A percentile compares a stretch with the other conserved stretches of the same genome.
phyloP scores from a whole-genome alignment of 2,888 invertebrate species.

The Catocala fraxini region DNA sequence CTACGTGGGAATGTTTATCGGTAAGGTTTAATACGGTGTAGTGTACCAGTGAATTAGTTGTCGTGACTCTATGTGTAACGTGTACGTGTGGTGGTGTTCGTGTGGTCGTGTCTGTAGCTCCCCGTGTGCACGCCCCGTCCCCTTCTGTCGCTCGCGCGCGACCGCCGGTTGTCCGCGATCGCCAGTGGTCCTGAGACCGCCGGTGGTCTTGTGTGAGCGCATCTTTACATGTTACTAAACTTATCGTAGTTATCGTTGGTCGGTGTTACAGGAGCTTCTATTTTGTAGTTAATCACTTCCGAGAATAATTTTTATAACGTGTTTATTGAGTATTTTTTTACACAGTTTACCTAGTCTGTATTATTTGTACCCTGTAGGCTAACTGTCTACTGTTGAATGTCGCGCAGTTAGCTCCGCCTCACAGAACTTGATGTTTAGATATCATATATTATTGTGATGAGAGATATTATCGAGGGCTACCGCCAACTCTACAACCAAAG shows the following conservation, averaged over 20 bases:
- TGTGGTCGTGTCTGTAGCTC: background rate
- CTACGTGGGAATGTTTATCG: slow-evolving; percentile 53
- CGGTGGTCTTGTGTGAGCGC: no score
- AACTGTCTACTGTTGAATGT: background rate
- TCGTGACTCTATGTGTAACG: slow-evolving; percentile 27
- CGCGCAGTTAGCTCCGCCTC: no score
- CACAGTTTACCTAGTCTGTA: slow-evolving; percentile 64
- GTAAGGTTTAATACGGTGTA: slow-evolving; percentile 45
- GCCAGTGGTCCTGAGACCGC: no score
- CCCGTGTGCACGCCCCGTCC: no score
- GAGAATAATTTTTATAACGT: slow-evolving; percentile 59
- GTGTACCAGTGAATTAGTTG: slow-evolving; percentile 28
- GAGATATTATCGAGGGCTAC: slow-evolving; percentile 22
- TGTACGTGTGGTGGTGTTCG: slow-evolving; percentile 14
- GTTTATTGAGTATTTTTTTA: slow-evolving; percentile 61
- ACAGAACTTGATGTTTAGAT: slow-evolving; percentile 9
- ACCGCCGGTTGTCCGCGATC: no score
- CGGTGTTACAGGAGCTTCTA: slow-evolving; percentile 47
- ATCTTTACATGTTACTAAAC: no score
- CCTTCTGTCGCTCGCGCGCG: no score
- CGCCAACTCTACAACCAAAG: slow-evolving; percentile 50
- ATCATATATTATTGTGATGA: slow-evolving; percentile 33
- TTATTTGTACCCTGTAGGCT: slow-evolving; percentile 46
- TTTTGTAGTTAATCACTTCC: slow-evolving; percentile 45
- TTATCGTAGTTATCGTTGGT: slow-evolving; percentile 1